Base-by-base conservation (phyloP, 2,113 vertebrate species). In the Vicugna pacos region DNA sequence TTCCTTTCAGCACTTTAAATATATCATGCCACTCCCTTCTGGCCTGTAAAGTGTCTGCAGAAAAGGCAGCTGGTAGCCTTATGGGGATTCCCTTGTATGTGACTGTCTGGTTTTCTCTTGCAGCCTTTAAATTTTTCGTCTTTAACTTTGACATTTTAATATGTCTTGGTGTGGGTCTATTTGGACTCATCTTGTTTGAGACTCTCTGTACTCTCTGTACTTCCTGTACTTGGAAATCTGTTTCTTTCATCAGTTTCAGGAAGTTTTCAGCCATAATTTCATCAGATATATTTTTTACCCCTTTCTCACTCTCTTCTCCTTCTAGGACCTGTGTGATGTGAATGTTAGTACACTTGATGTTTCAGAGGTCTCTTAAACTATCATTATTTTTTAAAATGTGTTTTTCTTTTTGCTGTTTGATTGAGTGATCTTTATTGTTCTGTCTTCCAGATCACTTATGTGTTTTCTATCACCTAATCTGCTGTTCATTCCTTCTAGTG, bases 361-460 rank as follows among this genome's bases (percentile, higher is more conserved):
- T 76, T 32, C 48, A 76, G 73, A 76, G 46, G 28, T 50, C 46
- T 46, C 46, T 76, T 50, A 76, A 22, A 52, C 10, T 52, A 3
- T 50, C 28, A 4, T 76, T 28, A 3, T 50, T 76, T 76, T 32
- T 50, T 1, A 32, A n/a, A 3, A n/a, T 52, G 19, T 20, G 46
- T 20, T 76, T 32, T 52, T n/a, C 48, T 52, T 20, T 52, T 52
- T 52, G 48, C 73, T 52, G 3, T 13, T 52, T 30, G 50, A 48
- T 20, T 76, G 73, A 48, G 73, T 76, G 30, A 7, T 52, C 11
- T 76, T 10, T 17, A 13, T 52, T 20, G 14, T 28, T 62, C 10
- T 12, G 24, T 0, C 0, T 14, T 17, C 48, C 73, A 2, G 5
- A 3, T 52, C 48, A 52, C 30, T 11, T 76, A 32, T 50, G 28